Base-by-base conservation (phyloP, 2,888 invertebrate genomes). In the Macrophya alboannulata region DNA sequence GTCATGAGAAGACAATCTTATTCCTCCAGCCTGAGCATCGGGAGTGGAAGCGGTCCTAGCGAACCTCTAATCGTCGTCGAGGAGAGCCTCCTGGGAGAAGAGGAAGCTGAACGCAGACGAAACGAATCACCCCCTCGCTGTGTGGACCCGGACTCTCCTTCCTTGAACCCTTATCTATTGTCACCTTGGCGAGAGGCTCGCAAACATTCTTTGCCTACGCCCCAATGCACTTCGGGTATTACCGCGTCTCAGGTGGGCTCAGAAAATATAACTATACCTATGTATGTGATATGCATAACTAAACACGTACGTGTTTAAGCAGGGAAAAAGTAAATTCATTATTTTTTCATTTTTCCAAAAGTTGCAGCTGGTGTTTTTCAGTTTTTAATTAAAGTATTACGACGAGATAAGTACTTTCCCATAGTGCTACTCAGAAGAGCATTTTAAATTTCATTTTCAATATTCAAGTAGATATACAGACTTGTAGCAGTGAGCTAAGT, bases 41-140 rank as follows among this genome's bases (percentile, higher is more conserved):
- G 89, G 86, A 84, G 84, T 25, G 84, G 84, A 17, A 90, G 88
- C 72, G 91, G 91, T 51, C 95, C 94, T 85, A 96, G 95, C 86
- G 97, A 97, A 93, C 97, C 97, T 10, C 95, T 97, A 88, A 97
- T 97, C 90, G 97, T 98, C 82, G 97, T 97, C 40, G 97, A 97
- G 92, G 97, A 97, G 92, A 96, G 96, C 79, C 96, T 95, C 3
- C 94, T 95, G 1, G 95, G 95, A 72, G 97, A 97, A 87, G 96
- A 96, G 85, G 96, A 96, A 89, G 92, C 92, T 21, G 96, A 95
- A 85, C 88, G 90, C 84, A 94, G 93, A 4, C 90, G 91, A 86
- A 91, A 89, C 87, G 95, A 95, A 17, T 94, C 95, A 37, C 95
- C 95, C 3, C 95, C 95, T 72, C 95, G 95, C 17, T 97, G 96